Conservation (phyloP, 2,888 invertebrate species). For the Eupithecia subfuscata region DNA sequence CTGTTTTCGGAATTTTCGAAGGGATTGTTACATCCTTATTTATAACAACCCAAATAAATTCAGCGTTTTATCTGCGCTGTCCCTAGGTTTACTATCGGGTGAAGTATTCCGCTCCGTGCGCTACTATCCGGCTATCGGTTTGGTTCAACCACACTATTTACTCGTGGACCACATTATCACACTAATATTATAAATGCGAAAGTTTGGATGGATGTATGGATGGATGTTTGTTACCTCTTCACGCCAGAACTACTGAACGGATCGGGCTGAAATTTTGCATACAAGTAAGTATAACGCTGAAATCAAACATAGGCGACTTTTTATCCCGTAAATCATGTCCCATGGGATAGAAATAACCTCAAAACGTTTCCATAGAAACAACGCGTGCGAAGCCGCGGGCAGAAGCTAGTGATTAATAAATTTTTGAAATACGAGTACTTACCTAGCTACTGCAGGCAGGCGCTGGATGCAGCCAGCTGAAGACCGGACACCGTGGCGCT, state of each 20-base stretch:
- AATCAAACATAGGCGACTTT: too few relatives aligned
- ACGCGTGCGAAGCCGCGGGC: too few relatives aligned
- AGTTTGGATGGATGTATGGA: too few relatives aligned
- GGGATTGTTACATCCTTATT: slow-evolving; percentile 36
- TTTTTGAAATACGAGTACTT: neutral
- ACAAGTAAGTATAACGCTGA: too few relatives aligned
- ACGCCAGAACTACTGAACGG: too few relatives aligned
- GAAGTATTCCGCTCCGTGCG: slow-evolving; percentile 33
- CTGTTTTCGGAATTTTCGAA: slow-evolving; percentile 4
- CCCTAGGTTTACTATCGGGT: slow-evolving; percentile 33
- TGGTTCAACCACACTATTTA: slow-evolving; percentile 7
- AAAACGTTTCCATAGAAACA: too few relatives aligned
- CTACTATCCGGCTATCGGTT: slow-evolving; percentile 26
- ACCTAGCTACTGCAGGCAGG: neutral
- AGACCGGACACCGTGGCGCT: neutral
- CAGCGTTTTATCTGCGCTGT: slow-evolving; percentile 43
- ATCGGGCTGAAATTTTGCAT: too few relatives aligned
- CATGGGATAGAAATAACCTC: too few relatives aligned
- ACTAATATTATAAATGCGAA: too few relatives aligned
- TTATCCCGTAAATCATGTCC: too few relatives aligned
- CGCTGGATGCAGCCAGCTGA: neutral
- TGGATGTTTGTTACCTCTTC: too few relatives aligned
- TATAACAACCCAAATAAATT: slow-evolving; percentile 47
- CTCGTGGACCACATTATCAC: slow-evolving; percentile 2
- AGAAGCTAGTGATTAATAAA: neutral